These are phyloP conservation scores for Maconellicoccus hirsutus DNA, from an alignment of 1,140 invertebrate species.

Conservation along the genomic window DNA sequence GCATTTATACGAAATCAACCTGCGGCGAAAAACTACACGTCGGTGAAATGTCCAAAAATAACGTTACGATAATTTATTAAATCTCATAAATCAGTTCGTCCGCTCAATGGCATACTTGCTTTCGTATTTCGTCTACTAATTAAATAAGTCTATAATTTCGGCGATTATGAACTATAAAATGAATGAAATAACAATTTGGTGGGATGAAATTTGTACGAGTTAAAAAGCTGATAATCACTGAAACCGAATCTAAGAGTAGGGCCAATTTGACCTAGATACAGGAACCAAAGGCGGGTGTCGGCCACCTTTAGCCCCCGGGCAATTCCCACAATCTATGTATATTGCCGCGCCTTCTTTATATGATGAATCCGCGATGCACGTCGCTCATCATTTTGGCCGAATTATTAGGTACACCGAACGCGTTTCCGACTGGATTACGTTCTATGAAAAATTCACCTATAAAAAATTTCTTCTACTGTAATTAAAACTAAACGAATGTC, in stretches of 20 bases:
- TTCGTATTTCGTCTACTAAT: not conserved
- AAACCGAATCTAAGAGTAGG: conserved; percentile 13
- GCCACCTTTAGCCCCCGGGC: conserved; percentile 15
- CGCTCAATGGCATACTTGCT: not conserved
- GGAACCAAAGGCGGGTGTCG: conserved; percentile 12
- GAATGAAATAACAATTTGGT: conserved; percentile 5
- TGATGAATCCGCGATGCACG: conserved; percentile 20
- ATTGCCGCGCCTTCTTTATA: conserved; percentile 16
- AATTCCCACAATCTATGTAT: conserved; percentile 15
- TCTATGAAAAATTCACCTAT: not conserved
- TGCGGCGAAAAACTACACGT: too few species aligned
- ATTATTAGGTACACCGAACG: conserved; percentile 12
- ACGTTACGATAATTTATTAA: not conserved
- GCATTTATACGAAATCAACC: not conserved
- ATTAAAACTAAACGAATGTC: not conserved
- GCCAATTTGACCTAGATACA: conserved; percentile 18
- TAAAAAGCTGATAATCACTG: conserved; percentile 21
- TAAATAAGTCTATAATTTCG: conserved; percentile 3
- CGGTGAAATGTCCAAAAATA: not conserved
- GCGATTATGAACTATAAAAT: not conserved
- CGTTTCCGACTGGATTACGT: conserved; percentile 2
- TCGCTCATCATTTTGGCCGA: conserved; percentile 21
- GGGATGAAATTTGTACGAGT: not conserved
- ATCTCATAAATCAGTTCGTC: not conserved
- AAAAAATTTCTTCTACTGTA: not conserved